Percentiles rank a stretch among this genome's conserved stretches.
Evolutionary conservation across 2,888 invertebrate species (phyloP).

Genomic region (Nyleta sp.): DNA sequence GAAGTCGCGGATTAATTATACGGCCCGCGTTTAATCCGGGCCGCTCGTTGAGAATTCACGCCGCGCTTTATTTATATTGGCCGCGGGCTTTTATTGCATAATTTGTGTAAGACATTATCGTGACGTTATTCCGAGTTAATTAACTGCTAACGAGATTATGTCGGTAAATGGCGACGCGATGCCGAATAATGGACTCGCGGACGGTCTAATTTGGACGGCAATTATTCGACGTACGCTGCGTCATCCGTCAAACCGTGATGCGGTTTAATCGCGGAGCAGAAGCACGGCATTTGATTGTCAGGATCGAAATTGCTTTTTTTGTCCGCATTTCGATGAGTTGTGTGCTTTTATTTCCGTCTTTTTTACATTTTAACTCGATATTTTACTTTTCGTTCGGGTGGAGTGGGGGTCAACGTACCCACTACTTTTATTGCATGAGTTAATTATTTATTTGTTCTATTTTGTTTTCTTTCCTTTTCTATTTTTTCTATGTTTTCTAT

Average conservation of each 20-base stretch:
- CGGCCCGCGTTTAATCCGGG: conserved; percentile 1
- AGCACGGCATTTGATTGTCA: no score
- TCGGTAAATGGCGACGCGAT: conserved; percentile 22
- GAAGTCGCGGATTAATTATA: conserved; percentile 22
- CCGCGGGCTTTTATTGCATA: conserved; percentile 17
- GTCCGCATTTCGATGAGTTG: no score
- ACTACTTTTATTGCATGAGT: no score
- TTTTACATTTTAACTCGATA: no score
- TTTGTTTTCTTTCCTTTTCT: no score
- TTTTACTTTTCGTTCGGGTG: no score
- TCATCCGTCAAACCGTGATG: conserved; percentile 17
- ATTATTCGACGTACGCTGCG: conserved; percentile 22
- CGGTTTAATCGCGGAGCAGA: neutral
- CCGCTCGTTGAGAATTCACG: conserved; percentile 24
- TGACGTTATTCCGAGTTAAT: conserved; percentile 37
- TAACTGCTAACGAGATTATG: conserved; percentile 29
- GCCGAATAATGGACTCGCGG: conserved; percentile 17
- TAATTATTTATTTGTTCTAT: no score
- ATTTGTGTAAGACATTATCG: conserved; percentile 36
- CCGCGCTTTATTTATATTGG: conserved; percentile 29
- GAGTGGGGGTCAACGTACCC: no score
- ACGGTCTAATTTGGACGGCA: conserved; percentile 13
- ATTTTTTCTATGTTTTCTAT: no score
- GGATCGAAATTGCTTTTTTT: no score
- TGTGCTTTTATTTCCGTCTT: no score